Base-by-base conservation (phyloP, 2,888 invertebrate species). In the Osedax frankpressi region DNA sequence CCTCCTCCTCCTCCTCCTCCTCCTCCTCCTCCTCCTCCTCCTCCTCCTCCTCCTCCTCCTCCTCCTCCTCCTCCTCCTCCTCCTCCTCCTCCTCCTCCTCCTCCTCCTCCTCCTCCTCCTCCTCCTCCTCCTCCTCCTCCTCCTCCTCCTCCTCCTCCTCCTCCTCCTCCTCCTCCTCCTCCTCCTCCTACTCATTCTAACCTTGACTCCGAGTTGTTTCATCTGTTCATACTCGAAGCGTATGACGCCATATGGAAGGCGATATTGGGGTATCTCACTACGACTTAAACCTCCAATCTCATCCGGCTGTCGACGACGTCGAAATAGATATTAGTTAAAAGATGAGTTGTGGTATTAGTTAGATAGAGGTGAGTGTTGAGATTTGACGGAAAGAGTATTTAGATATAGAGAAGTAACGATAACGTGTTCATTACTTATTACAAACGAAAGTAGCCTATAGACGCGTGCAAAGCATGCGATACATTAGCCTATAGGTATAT, bases 231-330 rank as follows among this genome's bases (percentile, higher is more conserved):
- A 89, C 86, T 98, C 98, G 84, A 92, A 98, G 80, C 92, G 89
- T 0, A 98, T 93, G 1, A 92, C 93, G 76, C 91, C 90, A 80
- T 89, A 91, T 0, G 98, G 97, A 28, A 98, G 87, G 63, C 98
- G 91, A 84, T 93, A 98, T 82, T 97, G 95, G 0, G 97, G 97
- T 78, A 97, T 97, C 86, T 98, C 97, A 0, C 44, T 44, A 6
- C 44, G 6, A 19, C 44, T 44, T 19, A 44, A 19, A 44, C 44
- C 44, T 44, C 44, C 44, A 11, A 44, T 44, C 11, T 44, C 44
- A 44, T 19, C 44, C 19, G 11, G 6, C 44, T 44, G 19, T n/a
- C n/a, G n/a, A n/a, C n/a, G n/a, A n/a, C n/a, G n/a, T n/a, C n/a
- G n/a, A n/a, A n/a, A n/a, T n/a, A n/a, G n/a, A n/a, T n/a, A n/a